phyloP scores from a whole-genome alignment of 2,888 invertebrate species.

The Resseliella maxima region DNA sequence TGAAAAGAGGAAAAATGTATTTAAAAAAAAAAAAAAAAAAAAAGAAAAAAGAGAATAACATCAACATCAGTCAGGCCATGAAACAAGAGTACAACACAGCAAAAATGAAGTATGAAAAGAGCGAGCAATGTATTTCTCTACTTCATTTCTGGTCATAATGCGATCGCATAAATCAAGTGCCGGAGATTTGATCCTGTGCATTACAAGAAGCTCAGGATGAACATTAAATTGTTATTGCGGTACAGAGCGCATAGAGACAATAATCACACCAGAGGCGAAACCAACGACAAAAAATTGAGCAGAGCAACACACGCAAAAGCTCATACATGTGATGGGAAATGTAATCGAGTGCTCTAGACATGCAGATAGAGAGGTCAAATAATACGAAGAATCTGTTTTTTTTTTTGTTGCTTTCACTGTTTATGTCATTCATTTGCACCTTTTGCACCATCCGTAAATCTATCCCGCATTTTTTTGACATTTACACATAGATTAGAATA shows the following conservation, averaged over 20 bases:
- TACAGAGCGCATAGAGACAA: neutral
- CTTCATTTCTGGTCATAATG: slow-evolving; percentile 53
- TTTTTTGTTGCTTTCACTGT: neutral
- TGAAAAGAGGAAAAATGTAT: neutral
- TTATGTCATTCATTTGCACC: neutral
- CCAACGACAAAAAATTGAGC: too few relatives aligned
- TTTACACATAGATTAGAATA: slow-evolving; percentile 22
- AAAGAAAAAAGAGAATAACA: too few relatives aligned
- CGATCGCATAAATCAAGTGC: slow-evolving; percentile 36
- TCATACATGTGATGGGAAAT: neutral
- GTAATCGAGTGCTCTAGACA: slow-evolving; percentile 11
- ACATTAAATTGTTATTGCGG: slow-evolving; percentile 18
- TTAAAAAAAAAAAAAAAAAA: too few relatives aligned
- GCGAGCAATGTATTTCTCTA: neutral
- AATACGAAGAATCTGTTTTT: neutral
- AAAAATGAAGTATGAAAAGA: slow-evolving; percentile 25
- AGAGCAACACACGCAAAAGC: neutral
- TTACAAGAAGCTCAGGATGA: slow-evolving; percentile 1
- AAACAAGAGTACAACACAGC: neutral
- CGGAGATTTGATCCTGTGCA: slow-evolving; percentile 22
- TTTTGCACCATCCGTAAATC: slow-evolving; percentile 39
- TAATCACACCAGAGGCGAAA: slow-evolving; percentile 35
- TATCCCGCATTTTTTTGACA: slow-evolving; percentile 27
- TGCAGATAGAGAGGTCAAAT: neutral
- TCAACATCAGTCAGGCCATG: neutral